Evolutionary conservation across 2,888 invertebrate species (phyloP), one percentile per base, ranked within the genome.

Genomic region (Xiphydria camelus): DNA sequence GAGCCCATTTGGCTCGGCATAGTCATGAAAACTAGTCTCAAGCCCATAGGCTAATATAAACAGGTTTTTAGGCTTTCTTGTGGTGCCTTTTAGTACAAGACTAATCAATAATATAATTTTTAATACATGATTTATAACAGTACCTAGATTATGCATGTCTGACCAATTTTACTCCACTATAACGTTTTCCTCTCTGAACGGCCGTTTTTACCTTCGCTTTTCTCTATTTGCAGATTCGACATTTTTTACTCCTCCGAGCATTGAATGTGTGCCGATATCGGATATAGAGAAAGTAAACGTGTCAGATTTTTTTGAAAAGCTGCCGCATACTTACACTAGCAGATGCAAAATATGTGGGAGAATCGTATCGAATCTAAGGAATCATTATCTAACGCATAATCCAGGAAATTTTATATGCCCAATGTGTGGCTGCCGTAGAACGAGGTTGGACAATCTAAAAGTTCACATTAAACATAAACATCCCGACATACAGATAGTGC

Each of bases 1-100:
- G 65, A 38, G 52, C 60, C 51, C 51, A 41, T 38, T 48, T 49
- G 64, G 59, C 68, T 66, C 70, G 63, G 61, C 66, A 66, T 73
- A 74, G 74, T 75, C 73, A 70, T 69, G 55, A 64, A 65, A 73
- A 72, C 73, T 73, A 73, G 73, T 73, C 73, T 61, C 57, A 61
- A 62, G 64, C 61, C 64, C 57, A 62, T 62, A 61, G 64, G 63
- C 53, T 57, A 42, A 53, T 41, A 22, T 49, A 57, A 61, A 61
- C 65, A 67, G 63, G 55, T 62, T 68, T 62, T 49, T 52, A 62
- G 59, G 60, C 63, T 60, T 62, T 64, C 56, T 65, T 60, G 53
- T 61, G 66, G 68, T 68, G 69, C 69, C 66, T 69, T 68, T 60
- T 61, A 66, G 63, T 68, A 67, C 61, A 68, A 66, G 51, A 55